Conservation (phyloP, 2,888 invertebrate species). For the Graphium colonna region DNA sequence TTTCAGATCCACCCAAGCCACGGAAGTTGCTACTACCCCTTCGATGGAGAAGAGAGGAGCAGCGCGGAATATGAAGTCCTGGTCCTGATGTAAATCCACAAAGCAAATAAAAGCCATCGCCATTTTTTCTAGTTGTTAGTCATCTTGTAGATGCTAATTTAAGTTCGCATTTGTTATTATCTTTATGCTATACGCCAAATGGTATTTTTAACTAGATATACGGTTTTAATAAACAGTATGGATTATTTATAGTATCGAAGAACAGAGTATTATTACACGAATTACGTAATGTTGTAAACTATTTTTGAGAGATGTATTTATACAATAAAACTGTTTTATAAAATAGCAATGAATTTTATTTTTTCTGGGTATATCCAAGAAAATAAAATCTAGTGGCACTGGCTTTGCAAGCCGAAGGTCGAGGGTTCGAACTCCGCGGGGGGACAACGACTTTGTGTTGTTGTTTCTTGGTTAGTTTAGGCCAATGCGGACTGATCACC, state of each 20-base stretch:
- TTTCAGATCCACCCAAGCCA: constrained; percentile 83
- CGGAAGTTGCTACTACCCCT: constrained; percentile 82
- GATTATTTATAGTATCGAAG: neutral
- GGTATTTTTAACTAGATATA: neutral
- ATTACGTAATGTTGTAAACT: neutral
- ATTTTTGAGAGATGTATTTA: constrained; percentile 1
- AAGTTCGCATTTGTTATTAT: neutral
- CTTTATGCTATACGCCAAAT: neutral
- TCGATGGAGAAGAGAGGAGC: constrained; percentile 83
- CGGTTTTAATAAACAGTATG: neutral
- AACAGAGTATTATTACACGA: neutral
- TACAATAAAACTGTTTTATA: constrained; percentile 1
- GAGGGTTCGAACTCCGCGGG: no score
- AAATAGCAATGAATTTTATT: neutral
- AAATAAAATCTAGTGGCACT: no score
- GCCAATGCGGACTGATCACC: no score
- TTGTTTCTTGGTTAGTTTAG: no score
- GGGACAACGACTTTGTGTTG: no score
- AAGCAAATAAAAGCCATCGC: neutral
- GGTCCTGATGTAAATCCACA: constrained; percentile 58
- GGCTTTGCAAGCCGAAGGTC: no score
- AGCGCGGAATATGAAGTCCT: constrained; percentile 85
- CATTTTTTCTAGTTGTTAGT: neutral
- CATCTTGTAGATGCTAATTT: neutral
- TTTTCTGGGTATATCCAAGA: neutral